phyloP scores from a whole-genome alignment of 2,797 vertebrate species.

The Melanotaenia boesemani region DNA sequence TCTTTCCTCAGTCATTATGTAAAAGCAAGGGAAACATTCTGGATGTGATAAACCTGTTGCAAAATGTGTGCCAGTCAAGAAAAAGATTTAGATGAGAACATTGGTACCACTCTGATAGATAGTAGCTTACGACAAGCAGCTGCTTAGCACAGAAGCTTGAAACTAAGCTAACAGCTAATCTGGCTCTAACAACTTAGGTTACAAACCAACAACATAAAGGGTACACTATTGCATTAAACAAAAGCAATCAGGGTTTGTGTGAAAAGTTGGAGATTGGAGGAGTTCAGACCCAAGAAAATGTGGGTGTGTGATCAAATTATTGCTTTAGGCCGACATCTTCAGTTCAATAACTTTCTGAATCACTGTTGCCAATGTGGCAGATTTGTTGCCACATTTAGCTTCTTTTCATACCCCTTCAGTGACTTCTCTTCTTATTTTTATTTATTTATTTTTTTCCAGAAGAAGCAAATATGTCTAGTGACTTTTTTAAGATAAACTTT shows the following conservation, averaged over 20 bases:
- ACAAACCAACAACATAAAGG: not conserved
- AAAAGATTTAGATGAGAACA: not conserved
- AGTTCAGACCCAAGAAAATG: not conserved
- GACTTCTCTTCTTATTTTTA: too few species aligned
- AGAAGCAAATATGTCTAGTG: not conserved
- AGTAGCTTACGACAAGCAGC: not conserved
- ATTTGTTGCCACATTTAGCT: not conserved
- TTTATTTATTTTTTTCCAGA: not conserved
- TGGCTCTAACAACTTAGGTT: not conserved
- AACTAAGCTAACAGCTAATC: not conserved
- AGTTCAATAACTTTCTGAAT: not conserved
- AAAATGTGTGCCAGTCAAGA: not conserved
- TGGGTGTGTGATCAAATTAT: not conserved
- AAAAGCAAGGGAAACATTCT: not conserved
- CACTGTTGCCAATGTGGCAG: not conserved
- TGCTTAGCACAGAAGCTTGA: not conserved
- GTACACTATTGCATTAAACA: not conserved
- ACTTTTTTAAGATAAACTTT: not conserved
- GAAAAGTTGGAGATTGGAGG: not conserved
- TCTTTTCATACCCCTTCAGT: not conserved
- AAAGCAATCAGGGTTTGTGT: not conserved
- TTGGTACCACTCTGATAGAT: not conserved
- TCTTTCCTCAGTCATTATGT: not conserved
- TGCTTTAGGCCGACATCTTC: not conserved
- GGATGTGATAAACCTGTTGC: not conserved